Evolutionary conservation across 35 echinoderm and acorn worm species (phyloP), one percentile per base, ranked within the genome.

Genomic region (Apostichopus japonicus): DNA sequence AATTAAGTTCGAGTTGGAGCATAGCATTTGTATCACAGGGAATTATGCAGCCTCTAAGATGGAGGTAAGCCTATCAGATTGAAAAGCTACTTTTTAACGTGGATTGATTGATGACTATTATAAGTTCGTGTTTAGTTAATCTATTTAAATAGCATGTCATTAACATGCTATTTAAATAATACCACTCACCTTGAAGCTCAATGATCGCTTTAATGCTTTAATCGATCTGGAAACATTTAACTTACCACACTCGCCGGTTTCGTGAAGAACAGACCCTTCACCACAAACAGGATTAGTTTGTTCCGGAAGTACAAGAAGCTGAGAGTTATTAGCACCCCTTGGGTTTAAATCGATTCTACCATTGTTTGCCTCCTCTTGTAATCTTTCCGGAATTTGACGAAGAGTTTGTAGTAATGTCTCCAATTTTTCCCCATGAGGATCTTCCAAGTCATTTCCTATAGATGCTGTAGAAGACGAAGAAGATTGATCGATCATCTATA

Each of bases 181-280:
- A 24, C 1, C 9, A 8, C 25, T 10, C 7, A 77, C 4, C 6
- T 77, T 77, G 25, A 22, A 22, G n/a, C 1, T 6, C 2, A 72
- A 15, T 72, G n/a, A 21, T 21, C 67, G 13, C n/a, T 72, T 21
- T 24, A 13, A 22, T 77, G n/a, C 7, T 9, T 24, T 77, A 7
- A 19, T 22, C 6, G 25, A 6, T 77, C 16, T 77, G 16, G 19
- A 77, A 77, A 77, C 33, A 44, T 14, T 80, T 51, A 51, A 51
- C 27, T 90, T 54, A 90, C 88, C 88, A 90, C 88, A 90, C 53
- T 90, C 75, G 21, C 72, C 75, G 8, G 55, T 63, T 13, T 90
- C 88, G 21, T 90, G 73, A 16, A 90, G n/a, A 16, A 77, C 88
- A 7, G 88, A 59, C 1, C 88, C 88, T 17, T 76, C 88, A 13